A percentile compares a stretch with the other conserved stretches of the same genome.
Evolutionary conservation across 2,797 vertebrate species (phyloP).

Genomic region (Acanthis flammea): DNA sequence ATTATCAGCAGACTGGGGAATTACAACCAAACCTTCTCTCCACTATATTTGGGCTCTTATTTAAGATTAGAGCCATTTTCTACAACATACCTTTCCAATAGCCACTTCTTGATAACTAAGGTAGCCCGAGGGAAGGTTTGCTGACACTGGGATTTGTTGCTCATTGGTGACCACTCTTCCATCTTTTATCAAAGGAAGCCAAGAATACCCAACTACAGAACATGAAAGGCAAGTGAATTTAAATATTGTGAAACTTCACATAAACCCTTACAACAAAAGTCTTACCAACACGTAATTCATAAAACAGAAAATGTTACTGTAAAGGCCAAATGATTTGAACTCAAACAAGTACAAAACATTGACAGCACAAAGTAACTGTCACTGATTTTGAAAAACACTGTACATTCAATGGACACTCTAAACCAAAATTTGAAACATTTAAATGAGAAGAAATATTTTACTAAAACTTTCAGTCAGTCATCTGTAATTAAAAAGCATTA

Average conservation of each 20-base stretch:
- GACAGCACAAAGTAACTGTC: background rate
- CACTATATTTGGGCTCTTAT: background rate
- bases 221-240: background rate
- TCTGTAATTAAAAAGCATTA: background rate
- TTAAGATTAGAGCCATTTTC: background rate
- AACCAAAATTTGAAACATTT: background rate
- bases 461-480: background rate
- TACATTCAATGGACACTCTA: background rate
- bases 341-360: background rate
- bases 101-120: constrained; percentile 84
- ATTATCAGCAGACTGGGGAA: background rate
- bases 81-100: constrained; percentile 83
- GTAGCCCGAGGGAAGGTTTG: constrained; percentile 88
- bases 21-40: background rate
- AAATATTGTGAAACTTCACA: background rate
- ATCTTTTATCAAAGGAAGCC: constrained; percentile 92
- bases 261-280: background rate
- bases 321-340: background rate
- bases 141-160: constrained; percentile 87
- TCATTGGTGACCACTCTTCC: constrained; percentile 90
- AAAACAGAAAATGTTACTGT: background rate
- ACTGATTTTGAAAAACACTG: background rate
- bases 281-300: background rate
- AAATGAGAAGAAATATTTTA: background rate
- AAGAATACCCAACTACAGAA: constrained; percentile 89